These are phyloP conservation scores for Rhabdornis inornatus DNA, from an alignment of 2,113 vertebrate species.

Conservation along the genomic window DNA sequence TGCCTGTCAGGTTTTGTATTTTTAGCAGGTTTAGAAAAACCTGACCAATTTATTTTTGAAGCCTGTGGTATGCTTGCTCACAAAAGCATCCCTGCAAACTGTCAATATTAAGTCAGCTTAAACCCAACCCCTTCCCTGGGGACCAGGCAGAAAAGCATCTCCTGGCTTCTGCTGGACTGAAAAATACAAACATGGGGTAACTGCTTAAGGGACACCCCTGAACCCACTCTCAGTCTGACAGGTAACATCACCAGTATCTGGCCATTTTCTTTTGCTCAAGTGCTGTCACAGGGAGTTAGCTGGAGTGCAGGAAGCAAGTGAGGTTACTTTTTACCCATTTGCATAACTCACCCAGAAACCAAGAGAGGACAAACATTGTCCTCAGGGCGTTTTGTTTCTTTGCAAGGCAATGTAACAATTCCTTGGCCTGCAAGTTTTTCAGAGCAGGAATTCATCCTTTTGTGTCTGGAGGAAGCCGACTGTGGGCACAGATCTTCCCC, in stretches of 20 bases:
- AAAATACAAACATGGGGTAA: rapidly evolving
- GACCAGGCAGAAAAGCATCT: background rate
- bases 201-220: background rate
- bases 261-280: background rate
- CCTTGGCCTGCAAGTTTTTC: background rate
- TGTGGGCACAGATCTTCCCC: background rate
- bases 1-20: background rate
- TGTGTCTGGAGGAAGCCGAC: background rate
- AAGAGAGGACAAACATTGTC: background rate
- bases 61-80: background rate
- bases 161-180: background rate
- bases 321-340: background rate
- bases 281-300: background rate
- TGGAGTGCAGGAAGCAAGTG: background rate
- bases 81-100: background rate
- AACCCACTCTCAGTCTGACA: rapidly evolving
- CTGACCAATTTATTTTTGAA: slow-evolving; percentile 27
- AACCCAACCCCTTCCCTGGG: background rate
- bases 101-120: background rate
- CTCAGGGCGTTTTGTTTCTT: background rate
- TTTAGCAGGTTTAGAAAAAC: slow-evolving; percentile 28
- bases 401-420: background rate
- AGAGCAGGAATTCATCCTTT: background rate
- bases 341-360: background rate
- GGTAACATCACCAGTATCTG: background rate